Conservation (phyloP, 2,888 invertebrate species). For the Pachydiplax longipennis region DNA sequence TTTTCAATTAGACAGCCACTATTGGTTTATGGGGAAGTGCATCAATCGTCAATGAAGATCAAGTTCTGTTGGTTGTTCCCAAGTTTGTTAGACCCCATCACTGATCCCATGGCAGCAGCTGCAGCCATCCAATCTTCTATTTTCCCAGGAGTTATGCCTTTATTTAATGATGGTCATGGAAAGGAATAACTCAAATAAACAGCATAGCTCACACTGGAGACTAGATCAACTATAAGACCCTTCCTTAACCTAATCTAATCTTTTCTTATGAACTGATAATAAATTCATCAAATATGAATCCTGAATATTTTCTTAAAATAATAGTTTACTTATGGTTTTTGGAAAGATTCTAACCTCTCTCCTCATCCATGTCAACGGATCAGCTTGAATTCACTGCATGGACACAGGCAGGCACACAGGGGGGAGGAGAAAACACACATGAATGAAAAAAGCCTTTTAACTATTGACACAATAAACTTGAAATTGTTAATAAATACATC, state of each 20-base stretch:
- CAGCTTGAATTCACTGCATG: conserved; percentile 40
- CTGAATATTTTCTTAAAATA: background rate
- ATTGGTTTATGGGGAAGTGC: conserved; percentile 17
- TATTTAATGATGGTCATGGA: background rate
- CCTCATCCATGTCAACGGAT: conserved; percentile 40
- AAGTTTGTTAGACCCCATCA: conserved; percentile 39
- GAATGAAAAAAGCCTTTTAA: conserved; percentile 21
- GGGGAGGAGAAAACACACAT: conserved; percentile 24
- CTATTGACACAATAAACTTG: conserved; percentile 20
- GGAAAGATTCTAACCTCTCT: conserved; percentile 43
- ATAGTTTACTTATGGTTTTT: conserved; percentile 24
- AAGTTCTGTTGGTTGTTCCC: conserved; percentile 43
- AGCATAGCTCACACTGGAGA: background rate
- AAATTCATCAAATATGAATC: background rate
- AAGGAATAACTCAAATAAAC: background rate
- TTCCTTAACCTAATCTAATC: background rate
- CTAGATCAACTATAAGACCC: background rate
- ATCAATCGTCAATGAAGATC: conserved; percentile 46
- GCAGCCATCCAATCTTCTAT: conserved; percentile 34
- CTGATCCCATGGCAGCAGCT: conserved; percentile 37
- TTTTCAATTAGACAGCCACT: conserved; percentile 1
- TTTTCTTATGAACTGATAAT: no score
- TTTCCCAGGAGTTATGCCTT: conserved; percentile 34
- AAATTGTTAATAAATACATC: conserved; percentile 29
- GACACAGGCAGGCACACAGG: conserved; percentile 43